These are phyloP conservation scores for Vidua macroura DNA, from an alignment of 2,113 vertebrate genomes.

Conservation along the genomic window DNA sequence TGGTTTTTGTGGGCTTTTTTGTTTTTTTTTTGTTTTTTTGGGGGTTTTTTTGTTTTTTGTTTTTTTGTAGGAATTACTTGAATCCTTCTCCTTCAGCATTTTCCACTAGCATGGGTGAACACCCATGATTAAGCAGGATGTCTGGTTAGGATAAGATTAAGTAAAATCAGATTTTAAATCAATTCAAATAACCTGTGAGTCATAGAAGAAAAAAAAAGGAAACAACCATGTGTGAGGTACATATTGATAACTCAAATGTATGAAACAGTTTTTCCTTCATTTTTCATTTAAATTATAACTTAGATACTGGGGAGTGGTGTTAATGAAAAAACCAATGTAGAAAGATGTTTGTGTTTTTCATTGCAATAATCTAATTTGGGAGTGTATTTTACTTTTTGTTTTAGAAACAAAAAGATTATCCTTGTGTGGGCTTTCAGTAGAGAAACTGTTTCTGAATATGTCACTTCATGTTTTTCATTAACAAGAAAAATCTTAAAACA, in stretches of 20 bases:
- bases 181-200: background rate
- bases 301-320: background rate
- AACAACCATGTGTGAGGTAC: accelerated
- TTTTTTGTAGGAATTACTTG: background rate
- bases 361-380: background rate
- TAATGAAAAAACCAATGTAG: background rate
- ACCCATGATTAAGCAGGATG: background rate
- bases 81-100: background rate
- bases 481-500: background rate
- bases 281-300: background rate
- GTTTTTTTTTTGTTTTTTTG: no score
- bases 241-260: background rate
- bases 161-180: background rate
- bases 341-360: background rate
- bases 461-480: background rate
- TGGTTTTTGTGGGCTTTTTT: no score
- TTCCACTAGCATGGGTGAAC: background rate
- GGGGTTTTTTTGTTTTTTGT: no score
- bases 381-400: accelerated
- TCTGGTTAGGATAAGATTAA: background rate
- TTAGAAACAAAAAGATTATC: background rate
- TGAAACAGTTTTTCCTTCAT: background rate
- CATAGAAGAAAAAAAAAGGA: background rate
- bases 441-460: background rate
- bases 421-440: background rate